Evolutionary conservation across 2,113 vertebrate species (phyloP), one percentile per base, ranked within the genome.

Genomic region (Myanophis thanlyinensis): DNA sequence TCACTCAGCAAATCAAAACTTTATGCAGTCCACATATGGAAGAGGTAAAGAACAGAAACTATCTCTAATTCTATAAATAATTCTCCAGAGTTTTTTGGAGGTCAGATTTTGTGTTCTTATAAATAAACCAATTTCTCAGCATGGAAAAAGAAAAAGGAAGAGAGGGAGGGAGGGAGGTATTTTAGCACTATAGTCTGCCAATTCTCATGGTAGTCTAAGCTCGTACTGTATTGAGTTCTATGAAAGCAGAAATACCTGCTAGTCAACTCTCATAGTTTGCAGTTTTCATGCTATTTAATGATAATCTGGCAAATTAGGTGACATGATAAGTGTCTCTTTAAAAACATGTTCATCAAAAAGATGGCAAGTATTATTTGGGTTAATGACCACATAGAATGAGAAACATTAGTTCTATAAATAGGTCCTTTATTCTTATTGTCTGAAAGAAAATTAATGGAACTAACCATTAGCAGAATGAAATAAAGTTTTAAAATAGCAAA

Each of bases 211-310:
- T 52, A 3, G 13, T 88, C 18, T 56, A 48, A 88, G 88, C 0
- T 2, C 40, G 56, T 62, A 62, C 84, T 54, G 90, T 73, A n/a
- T 86, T 54, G 91, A 27, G 47, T 40, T 93, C 86, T 27, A 47
- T 54, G 62, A 91, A 94, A 92, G 0, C 20, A 95, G 87, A 95
- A 90, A 80, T 93, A 93, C 90, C 51, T 89, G 49, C 85, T 27
- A 4, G 48, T 49, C 89, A 46, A 3, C 85, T 87, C 93, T 51
- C 54, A 73, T 49, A 56, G 73, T 54, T 91, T 44, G 91, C 27
- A 47, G 53, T 48, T 95, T 94, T 88, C 92, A 90, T 8, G 93
- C 93, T 87, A 92, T 62, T 93, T 89, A 92, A 48, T n/a, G 91
- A 92, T 0, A 6, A 56, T 49, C 49, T 40, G 23, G 47, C 87